Conservation (phyloP, 1,140 invertebrate genomes). For the Mercenaria mercenaria region DNA sequence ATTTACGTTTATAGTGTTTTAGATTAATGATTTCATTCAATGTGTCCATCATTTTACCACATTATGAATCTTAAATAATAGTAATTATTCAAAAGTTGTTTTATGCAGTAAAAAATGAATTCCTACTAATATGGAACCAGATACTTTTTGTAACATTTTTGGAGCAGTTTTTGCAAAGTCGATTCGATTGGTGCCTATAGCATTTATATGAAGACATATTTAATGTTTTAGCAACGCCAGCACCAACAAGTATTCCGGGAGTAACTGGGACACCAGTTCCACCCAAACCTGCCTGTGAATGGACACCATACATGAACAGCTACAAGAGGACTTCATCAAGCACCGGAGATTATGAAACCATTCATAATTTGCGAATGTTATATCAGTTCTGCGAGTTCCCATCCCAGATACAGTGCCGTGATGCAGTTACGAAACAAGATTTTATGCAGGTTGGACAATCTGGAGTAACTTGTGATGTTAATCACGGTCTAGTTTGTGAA, state of each 20-base stretch:
- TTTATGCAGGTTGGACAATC: constrained; percentile 69
- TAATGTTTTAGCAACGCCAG: constrained; percentile 55
- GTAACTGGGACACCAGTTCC: constrained; percentile 62
- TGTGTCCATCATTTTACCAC: no score
- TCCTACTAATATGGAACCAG: no score
- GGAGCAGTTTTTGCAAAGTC: no score
- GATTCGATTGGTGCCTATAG: no score
- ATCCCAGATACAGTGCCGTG: constrained; percentile 57
- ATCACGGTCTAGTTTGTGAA: constrained; percentile 76
- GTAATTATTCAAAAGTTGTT: no score
- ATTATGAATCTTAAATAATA: no score
- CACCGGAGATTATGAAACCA: constrained; percentile 75
- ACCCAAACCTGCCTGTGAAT: constrained; percentile 68
- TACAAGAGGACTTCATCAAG: constrained; percentile 57
- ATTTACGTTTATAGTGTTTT: no score
- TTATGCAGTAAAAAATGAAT: no score
- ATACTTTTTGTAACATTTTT: no score
- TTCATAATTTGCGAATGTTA: constrained; percentile 66
- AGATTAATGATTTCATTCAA: no score
- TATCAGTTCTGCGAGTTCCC: constrained; percentile 58
- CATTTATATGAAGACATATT: no score
- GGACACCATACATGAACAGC: constrained; percentile 77
- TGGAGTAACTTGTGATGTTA: constrained; percentile 77
- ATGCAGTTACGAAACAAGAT: constrained; percentile 54
- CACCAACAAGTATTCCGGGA: constrained; percentile 37